phyloP scores from a whole-genome alignment of 2,113 vertebrate genomes.

The Turnix velox region DNA sequence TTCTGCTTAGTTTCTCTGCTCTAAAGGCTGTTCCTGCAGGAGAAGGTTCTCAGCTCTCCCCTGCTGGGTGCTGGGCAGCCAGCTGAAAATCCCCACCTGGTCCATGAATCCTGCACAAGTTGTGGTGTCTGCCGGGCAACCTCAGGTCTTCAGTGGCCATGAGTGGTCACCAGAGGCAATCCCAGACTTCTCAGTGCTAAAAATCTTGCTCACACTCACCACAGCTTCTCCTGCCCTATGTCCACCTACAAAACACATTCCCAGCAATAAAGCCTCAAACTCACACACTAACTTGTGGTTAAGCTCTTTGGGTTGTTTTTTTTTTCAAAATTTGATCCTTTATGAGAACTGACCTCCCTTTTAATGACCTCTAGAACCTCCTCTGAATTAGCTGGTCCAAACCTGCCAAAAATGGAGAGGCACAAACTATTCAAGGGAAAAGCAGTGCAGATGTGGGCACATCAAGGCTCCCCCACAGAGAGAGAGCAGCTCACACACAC shows the following conservation, averaged over 20 bases:
- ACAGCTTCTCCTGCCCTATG: too few relatives aligned
- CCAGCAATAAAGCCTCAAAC: neutral
- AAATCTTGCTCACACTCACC: neutral
- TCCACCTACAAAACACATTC: neutral
- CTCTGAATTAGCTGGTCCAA: neutral
- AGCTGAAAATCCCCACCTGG: neutral
- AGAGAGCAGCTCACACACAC: neutral
- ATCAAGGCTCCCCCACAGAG: neutral
- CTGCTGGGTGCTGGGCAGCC: neutral
- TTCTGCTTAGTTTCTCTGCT: constrained; percentile 43
- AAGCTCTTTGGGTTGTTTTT: neutral
- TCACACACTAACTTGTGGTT: neutral
- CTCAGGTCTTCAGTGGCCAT: neutral
- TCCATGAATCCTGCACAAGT: neutral
- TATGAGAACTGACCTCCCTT: neutral
- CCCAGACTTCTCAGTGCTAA: neutral
- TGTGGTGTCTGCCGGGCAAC: neutral
- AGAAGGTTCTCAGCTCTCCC: neutral
- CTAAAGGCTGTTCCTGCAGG: neutral
- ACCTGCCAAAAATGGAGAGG: neutral
- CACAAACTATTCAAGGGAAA: neutral
- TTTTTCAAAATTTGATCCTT: neutral
- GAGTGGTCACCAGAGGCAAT: neutral
- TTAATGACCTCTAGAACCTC: neutral
- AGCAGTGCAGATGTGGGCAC: neutral